Conservation (phyloP, 2,888 invertebrate genomes). For the Parnassius mnemosyne region DNA sequence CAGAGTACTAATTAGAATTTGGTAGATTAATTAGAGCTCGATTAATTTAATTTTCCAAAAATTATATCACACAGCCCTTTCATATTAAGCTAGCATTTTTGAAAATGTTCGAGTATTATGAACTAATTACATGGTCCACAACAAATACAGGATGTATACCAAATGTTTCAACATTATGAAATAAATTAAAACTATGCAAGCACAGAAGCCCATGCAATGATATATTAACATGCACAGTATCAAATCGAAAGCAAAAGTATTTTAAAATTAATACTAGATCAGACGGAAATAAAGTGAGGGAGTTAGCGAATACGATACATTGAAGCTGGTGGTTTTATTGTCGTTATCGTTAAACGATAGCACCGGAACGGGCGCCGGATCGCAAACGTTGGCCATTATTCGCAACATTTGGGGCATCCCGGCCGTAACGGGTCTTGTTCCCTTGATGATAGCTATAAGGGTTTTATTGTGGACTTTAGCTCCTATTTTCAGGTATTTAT, state of each 20-base stretch:
- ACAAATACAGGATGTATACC: no score
- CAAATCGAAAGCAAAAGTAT: conserved; percentile 42
- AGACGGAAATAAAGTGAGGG: conserved; percentile 44
- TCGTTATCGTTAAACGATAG: conserved; percentile 58
- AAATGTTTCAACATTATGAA: no score
- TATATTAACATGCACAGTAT: conserved; percentile 40
- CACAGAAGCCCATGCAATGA: conserved; percentile 34
- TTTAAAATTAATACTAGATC: conserved; percentile 39
- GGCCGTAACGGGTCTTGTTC: conserved; percentile 53
- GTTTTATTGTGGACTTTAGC: conserved; percentile 48
- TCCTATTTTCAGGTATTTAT: no score
- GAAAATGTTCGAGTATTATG: no score
- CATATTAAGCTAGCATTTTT: no score
- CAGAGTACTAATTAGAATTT: no score
- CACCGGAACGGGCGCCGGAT: conserved; percentile 45
- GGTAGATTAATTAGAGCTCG: no score
- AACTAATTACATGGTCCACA: no score
- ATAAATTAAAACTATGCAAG: conserved; percentile 32
- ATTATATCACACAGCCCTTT: no score
- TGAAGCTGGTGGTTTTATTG: conserved; percentile 50
- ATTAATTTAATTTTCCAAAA: no score
- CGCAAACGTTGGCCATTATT: conserved; percentile 50
- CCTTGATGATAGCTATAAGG: conserved; percentile 57
- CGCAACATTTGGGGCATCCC: conserved; percentile 52
- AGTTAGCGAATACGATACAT: conserved; percentile 51